phyloP scores from a whole-genome alignment of 2,113 vertebrate genomes.

The Bufo bufo region DNA sequence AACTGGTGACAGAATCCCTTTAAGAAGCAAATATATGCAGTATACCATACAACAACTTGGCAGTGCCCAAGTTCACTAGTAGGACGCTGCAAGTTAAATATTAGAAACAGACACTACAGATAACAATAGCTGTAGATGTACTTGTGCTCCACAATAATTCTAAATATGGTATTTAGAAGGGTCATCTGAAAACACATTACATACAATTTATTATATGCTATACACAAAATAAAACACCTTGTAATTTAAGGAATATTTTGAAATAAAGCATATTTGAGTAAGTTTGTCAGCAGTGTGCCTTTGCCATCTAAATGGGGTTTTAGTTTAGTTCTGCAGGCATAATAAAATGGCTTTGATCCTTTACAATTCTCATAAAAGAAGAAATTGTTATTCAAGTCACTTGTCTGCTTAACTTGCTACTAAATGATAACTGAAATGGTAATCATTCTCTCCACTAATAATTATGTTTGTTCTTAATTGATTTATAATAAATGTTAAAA shows the following conservation, averaged over 20 bases:
- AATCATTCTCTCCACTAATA: conserved; percentile 2
- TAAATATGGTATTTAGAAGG: no score
- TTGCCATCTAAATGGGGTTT: not conserved
- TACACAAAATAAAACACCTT: not conserved
- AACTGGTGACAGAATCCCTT: no score
- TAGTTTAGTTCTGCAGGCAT: not conserved
- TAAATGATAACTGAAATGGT: conserved; percentile 6
- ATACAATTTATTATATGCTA: no score
- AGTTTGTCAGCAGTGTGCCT: not conserved
- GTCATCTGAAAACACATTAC: no score
- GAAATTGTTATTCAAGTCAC: conserved; percentile 3
- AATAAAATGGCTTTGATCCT: conserved; percentile 16
- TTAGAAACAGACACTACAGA: no score
- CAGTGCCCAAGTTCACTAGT: no score
- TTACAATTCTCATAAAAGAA: not conserved
- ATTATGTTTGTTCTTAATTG: not conserved
- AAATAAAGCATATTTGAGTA: not conserved
- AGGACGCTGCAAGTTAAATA: no score
- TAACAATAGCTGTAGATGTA: no score
- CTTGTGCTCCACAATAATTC: no score
- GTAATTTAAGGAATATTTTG: not conserved
- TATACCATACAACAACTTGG: no score
- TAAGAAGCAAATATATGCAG: no score
- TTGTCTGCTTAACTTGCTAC: not conserved
- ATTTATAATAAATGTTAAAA: conserved; percentile 19